These are phyloP conservation scores for Sarcophilus harrisii DNA, from an alignment of 2,797 vertebrate species.

Conservation along the genomic window DNA sequence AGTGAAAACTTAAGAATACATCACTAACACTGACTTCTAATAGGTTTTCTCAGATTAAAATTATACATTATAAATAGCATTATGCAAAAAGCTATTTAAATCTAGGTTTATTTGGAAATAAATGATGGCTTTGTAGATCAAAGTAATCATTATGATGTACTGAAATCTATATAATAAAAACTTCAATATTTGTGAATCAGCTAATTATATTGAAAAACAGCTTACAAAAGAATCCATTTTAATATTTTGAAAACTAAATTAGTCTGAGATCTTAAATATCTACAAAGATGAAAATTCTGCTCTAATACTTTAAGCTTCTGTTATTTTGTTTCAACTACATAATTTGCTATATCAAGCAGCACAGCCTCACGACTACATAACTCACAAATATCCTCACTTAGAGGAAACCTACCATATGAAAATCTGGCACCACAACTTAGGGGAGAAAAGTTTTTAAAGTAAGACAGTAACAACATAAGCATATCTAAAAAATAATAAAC, in stretches of 20 bases:
- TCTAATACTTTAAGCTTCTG: neutral
- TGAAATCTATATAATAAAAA: constrained; percentile 19
- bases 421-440: neutral
- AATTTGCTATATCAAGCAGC: neutral
- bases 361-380: neutral
- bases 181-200: neutral
- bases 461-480: neutral
- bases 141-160: neutral
- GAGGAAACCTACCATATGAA: neutral
- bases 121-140: neutral
- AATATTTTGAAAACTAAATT: neutral
- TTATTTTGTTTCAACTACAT: neutral
- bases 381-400: neutral
- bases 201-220: neutral
- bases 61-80: neutral
- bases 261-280: neutral
- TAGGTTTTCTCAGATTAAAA: neutral
- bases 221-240: neutral
- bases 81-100: neutral
- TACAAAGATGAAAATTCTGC: neutral
- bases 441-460: neutral
- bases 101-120: neutral
- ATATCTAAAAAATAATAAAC: neutral
- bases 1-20: neutral
- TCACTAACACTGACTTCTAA: neutral